phyloP scores from a whole-genome alignment of 2,888 invertebrate species.

The Brenthis hecate region DNA sequence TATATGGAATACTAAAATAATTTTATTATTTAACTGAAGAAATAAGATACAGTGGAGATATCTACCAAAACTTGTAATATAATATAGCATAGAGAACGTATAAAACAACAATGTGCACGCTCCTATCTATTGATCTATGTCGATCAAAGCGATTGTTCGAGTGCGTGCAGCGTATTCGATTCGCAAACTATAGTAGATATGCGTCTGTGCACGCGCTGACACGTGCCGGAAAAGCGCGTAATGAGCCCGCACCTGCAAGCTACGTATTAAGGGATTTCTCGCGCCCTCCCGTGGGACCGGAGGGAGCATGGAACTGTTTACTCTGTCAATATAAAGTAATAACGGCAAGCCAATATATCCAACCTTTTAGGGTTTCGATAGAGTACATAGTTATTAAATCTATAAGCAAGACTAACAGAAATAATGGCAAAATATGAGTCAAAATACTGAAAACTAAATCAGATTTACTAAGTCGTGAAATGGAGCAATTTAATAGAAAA shows the following conservation, averaged over 20 bases:
- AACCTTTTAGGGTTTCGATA: slow-evolving; percentile 38
- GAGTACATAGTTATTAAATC: slow-evolving; percentile 35
- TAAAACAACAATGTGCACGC: slow-evolving; percentile 35
- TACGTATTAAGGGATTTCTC: slow-evolving; percentile 80
- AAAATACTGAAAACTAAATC: slow-evolving; percentile 6
- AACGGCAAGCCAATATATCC: slow-evolving; percentile 56
- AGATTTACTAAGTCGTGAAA: neutral
- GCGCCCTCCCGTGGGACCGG: slow-evolving; percentile 80
- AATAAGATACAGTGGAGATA: no score
- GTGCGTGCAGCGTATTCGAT: slow-evolving; percentile 59
- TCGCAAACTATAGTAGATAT: slow-evolving; percentile 56
- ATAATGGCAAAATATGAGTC: neutral
- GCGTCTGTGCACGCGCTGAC: slow-evolving; percentile 65
- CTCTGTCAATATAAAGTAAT: slow-evolving; percentile 72
- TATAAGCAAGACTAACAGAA: neutral
- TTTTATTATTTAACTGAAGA: no score
- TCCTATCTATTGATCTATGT: slow-evolving; percentile 46
- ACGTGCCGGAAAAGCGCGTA: slow-evolving; percentile 76
- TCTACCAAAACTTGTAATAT: neutral
- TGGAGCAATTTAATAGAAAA: neutral
- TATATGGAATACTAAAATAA: no score
- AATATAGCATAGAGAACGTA: slow-evolving; percentile 11
- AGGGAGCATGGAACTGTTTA: slow-evolving; percentile 64
- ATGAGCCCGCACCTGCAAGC: slow-evolving; percentile 80
- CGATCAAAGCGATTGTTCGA: slow-evolving; percentile 58